Evolutionary conservation across 2,888 invertebrate species (phyloP).

Genomic region (Eledone cirrhosa): DNA sequence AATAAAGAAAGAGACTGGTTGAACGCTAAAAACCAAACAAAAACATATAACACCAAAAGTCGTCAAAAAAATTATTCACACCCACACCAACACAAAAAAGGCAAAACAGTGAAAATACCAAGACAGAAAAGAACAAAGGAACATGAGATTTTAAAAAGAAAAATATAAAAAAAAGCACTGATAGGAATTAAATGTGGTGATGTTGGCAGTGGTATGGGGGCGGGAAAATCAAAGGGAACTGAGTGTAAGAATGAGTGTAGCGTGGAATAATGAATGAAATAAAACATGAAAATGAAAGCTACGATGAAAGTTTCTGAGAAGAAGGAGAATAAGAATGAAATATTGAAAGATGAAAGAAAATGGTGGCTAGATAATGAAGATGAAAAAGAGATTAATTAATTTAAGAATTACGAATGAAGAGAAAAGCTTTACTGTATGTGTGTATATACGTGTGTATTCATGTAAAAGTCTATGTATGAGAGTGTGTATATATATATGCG

Average conservation of each 20-base stretch:
- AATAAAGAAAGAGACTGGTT: background rate
- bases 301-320: background rate
- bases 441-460: too few relatives aligned
- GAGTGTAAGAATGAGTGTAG: background rate
- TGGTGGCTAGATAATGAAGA: too few relatives aligned
- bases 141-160: background rate
- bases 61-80: background rate
- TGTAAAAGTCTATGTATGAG: too few relatives aligned
- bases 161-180: background rate
- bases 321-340: background rate
- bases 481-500: too few relatives aligned
- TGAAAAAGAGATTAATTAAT: too few relatives aligned
- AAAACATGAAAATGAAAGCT: background rate
- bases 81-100: background rate
- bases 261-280: background rate
- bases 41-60: background rate
- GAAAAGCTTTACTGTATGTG: too few relatives aligned
- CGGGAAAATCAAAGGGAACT: background rate
- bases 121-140: background rate
- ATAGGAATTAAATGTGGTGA: too few relatives aligned
- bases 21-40: background rate
- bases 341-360: too few relatives aligned
- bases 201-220: background rate
- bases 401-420: too few relatives aligned
- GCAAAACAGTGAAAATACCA: background rate